These are phyloP conservation scores for Eristalis tenax DNA, from an alignment of 2,888 invertebrate species.

Conservation along the genomic window DNA sequence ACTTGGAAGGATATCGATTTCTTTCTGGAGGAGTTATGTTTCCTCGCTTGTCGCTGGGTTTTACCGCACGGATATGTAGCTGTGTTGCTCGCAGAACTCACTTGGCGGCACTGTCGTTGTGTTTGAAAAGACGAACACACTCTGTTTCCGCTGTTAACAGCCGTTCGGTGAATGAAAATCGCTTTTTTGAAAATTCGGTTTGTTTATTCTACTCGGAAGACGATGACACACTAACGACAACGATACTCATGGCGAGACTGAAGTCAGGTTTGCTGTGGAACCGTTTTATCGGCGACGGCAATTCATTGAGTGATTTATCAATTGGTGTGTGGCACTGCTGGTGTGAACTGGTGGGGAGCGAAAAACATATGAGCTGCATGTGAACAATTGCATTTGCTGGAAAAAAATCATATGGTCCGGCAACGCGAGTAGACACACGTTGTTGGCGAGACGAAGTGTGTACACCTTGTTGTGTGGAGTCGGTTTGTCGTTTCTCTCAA, in stretches of 20 bases:
- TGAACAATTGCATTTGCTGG: conserved; percentile 51
- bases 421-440: background rate
- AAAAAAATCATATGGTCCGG: conserved; percentile 21
- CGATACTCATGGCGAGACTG: conserved; percentile 60
- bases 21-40: conserved; percentile 4
- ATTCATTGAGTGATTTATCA: conserved; percentile 52
- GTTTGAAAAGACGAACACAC: background rate
- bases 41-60: conserved; percentile 14
- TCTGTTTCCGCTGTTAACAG: background rate
- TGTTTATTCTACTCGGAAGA: background rate
- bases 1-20: conserved; percentile 55
- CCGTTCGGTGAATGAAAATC: background rate
- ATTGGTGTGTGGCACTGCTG: conserved; percentile 35
- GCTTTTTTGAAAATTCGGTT: conserved; percentile 11
- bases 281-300: conserved; percentile 38
- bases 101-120: conserved; percentile 36
- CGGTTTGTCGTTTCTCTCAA: conserved; percentile 18
- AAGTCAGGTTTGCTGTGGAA: conserved; percentile 29
- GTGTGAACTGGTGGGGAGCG: conserved; percentile 24
- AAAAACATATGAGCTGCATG: conserved; percentile 34
- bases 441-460: background rate
- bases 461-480: conserved; percentile 22
- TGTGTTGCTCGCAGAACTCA: conserved; percentile 2
- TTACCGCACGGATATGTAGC: background rate
- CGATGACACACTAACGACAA: conserved; percentile 18